Percentiles rank a stretch among this genome's conserved stretches.
Evolutionary conservation across 1,140 invertebrate species (phyloP).

Genomic region (Teleogryllus occipitalis): DNA sequence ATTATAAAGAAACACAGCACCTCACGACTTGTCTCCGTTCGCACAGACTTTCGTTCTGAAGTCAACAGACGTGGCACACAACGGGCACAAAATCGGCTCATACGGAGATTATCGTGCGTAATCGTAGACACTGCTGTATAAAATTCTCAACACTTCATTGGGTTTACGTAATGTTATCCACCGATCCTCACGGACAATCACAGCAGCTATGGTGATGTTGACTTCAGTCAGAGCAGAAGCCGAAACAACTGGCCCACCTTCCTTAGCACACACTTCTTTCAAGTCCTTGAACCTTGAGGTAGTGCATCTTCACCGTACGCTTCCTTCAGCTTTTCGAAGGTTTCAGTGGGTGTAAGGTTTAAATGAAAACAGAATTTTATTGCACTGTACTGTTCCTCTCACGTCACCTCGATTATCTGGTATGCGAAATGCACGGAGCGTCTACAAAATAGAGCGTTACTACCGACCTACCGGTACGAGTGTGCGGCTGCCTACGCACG

Average conservation of each 20-base stretch:
- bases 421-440: no score
- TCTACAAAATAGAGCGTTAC: no score
- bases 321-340: slow-evolving; percentile 12
- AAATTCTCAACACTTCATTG: slow-evolving; percentile 13
- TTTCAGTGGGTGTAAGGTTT: slow-evolving; percentile 11
- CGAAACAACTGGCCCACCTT: slow-evolving; percentile 16
- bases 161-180: slow-evolving; percentile 13
- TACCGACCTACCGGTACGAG: no score
- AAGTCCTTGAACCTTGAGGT: slow-evolving; percentile 12
- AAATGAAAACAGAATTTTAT: no score
- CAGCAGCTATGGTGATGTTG: slow-evolving; percentile 12
- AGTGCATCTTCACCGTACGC: slow-evolving; percentile 11
- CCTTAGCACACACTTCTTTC: slow-evolving; percentile 7
- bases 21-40: slow-evolving; percentile 11
- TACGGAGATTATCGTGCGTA: slow-evolving; percentile 10
- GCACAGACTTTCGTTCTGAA: slow-evolving; percentile 15
- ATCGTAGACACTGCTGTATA: slow-evolving; percentile 11
- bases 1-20: slow-evolving; percentile 8
- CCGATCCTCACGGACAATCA: slow-evolving; percentile 15
- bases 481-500: no score
- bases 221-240: slow-evolving; percentile 11
- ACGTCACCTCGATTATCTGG: no score
- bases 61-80: slow-evolving; percentile 16
- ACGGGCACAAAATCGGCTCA: slow-evolving; percentile 13
- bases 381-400: no score